Base-by-base conservation (phyloP, 2,888 invertebrate genomes). In the Eurois occulta region DNA sequence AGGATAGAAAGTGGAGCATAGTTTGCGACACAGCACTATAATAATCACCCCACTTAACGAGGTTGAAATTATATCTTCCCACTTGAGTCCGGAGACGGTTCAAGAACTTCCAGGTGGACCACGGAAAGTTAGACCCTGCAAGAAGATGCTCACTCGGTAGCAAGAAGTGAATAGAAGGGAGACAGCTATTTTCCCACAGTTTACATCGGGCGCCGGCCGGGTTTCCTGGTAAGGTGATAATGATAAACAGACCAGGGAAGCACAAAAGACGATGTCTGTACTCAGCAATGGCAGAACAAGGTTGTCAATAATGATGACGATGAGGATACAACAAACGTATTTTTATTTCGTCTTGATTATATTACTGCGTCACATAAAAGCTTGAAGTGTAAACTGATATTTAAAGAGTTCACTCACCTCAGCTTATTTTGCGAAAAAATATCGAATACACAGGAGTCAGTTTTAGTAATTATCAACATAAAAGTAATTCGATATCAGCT, bases 331-430 rank as follows among this genome's bases (percentile, higher is more conserved):
- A 24, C 5, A 48, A 72, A 46, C 7, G 2, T 48, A 72, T 28
- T 72, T 75, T 28, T 0, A 52, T 13, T 52, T 76, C 32, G 1
- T 32, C 21, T 32, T 78, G 5, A n/a, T 21, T n/a, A 77, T 28
- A 58, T 32, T 18, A 18, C 18, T 32, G 8, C 18, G 32, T 58
- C 58, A 18, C 58, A 16, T 28, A 58, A 0, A 55, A 64, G 10
- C 16, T 58, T 13, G 41, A 76, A 58, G 32, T 52, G n/a, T 64
- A 64, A 77, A 43, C 13, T 55, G 52, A 73, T 65, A 18, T 16
- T 16, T 18, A 24, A 11, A 13, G 4, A 73, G 79, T 66, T 83
- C 43, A 78, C 13, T 72, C 69, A 86, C 48, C 43, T 66, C 18
- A 8, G 24, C 2, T 16, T 64, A 70, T 74, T 78, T 72, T 6